Evolutionary conservation across 2,797 vertebrate genomes (phyloP).

Genomic region (Coracias cyanogaster): DNA sequence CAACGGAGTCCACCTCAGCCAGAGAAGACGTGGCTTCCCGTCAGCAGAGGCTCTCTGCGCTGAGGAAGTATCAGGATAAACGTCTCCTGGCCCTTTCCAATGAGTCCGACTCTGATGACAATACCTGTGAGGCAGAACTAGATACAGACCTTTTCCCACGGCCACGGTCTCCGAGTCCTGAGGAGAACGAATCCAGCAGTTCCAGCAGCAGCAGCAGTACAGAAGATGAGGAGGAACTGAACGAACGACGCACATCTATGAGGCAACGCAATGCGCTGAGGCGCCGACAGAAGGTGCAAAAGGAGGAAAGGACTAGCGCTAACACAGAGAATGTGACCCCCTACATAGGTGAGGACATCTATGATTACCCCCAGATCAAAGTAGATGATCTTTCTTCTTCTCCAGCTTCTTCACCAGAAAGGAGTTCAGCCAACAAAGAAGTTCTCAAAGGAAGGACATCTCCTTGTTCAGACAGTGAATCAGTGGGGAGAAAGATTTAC

Average conservation of each 20-base stretch:
- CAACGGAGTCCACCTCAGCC: conserved; percentile 74
- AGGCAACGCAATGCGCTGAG: conserved; percentile 90
- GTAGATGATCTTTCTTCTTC: conserved; percentile 89
- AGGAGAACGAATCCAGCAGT: conserved; percentile 90
- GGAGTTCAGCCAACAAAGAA: conserved; percentile 70
- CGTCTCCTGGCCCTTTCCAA: conserved; percentile 90
- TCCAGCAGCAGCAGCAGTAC: conserved; percentile 90
- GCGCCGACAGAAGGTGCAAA: conserved; percentile 82
- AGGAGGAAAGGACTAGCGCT: conserved; percentile 83
- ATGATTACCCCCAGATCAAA: conserved; percentile 92
- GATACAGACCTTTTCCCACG: conserved; percentile 94
- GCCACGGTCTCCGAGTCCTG: conserved; percentile 92
- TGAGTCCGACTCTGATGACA: conserved; percentile 96
- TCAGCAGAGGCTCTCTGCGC: conserved; percentile 81
- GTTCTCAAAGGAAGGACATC: conserved; percentile 74
- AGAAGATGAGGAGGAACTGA: conserved; percentile 89
- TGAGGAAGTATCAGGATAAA: conserved; percentile 86
- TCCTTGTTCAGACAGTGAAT: conserved; percentile 80
- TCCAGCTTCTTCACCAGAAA: conserved; percentile 83
- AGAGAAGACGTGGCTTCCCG: conserved; percentile 81
- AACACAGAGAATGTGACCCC: conserved; percentile 73
- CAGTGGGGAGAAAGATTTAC: conserved; percentile 84
- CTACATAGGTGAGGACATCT: conserved; percentile 90
- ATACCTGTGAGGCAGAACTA: conserved; percentile 85
- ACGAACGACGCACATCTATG: conserved; percentile 81